Base-by-base conservation (phyloP, 2,797 vertebrate species). In the Hipposideros larvatus region DNA sequence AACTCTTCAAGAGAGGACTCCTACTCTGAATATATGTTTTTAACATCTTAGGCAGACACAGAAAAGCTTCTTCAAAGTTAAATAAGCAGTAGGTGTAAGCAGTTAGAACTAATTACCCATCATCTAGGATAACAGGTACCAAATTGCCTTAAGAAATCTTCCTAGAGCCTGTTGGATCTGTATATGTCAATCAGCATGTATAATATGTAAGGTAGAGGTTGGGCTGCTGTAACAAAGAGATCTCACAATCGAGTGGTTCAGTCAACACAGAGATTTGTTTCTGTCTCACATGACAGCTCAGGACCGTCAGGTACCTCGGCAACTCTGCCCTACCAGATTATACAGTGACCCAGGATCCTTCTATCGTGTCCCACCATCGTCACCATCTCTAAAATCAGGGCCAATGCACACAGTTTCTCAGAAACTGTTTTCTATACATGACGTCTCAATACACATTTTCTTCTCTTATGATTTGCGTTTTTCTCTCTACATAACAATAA, bases 381-480 rank as follows among this genome's bases (percentile, higher is more conserved):
- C 16, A 31, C 59, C 41, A 14, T 55, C n/a, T 80, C 28, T 21
- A 43, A 86, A 57, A 48, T 84, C 43, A 87, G 57, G 73, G 74
- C 22, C 59, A 89, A 66, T 31, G 31, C 0, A 5, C 24, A 68
- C 2, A 11, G 10, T 8, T 75, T 10, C 59, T 80, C 43, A 66
- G 8, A 37, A 48, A 10, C 2, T 57, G 1, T 34, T 70, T 73
- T 88, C 71, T 46, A 21, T 78, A 43, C 66, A 63, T 19, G n/a
- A 91, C 48, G 34, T 19, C 70, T 55, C 90, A 94, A 34, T 11
- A 7, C 2, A 57, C 11, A 61, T 74, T 82, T 95, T 88, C 41
- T 80, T 59, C 19, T 46, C 24, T 61, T 51, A 59, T 0, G 5
- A 65, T 57, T 66, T 87, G 37, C 11, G 51, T 61, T 15, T 7